phyloP scores from a whole-genome alignment of 2,888 invertebrate species.

The Trichacis sp. region DNA sequence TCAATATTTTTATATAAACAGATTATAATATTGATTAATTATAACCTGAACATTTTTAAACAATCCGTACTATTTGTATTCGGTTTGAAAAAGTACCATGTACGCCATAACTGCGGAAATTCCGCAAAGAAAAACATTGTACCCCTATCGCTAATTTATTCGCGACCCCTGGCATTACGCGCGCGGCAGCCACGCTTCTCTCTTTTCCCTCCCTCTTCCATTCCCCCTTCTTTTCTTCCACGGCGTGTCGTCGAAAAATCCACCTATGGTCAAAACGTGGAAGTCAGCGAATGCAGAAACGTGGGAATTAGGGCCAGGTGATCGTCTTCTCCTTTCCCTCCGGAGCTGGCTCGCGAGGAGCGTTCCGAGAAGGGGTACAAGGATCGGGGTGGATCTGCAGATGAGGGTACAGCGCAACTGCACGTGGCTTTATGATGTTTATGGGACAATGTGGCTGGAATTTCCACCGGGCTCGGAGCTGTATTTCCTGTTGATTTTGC shows the following conservation, averaged over 20 bases:
- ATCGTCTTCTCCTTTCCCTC: conserved; percentile 53
- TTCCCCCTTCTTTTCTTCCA: conserved; percentile 28
- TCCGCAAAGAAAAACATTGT: too few species aligned
- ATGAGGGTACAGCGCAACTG: conserved; percentile 29
- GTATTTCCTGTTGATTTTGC: too few species aligned
- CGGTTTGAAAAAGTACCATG: too few species aligned
- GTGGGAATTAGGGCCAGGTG: conserved; percentile 69
- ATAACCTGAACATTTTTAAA: too few species aligned
- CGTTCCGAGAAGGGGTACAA: conserved; percentile 47
- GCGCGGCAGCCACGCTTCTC: conserved; percentile 65
- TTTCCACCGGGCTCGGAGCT: too few species aligned
- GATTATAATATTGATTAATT: too few species aligned
- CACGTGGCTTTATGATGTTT: neutral
- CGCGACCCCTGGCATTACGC: conserved; percentile 1
- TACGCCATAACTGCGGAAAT: too few species aligned
- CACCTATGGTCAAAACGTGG: conserved; percentile 45
- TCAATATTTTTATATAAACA: too few species aligned
- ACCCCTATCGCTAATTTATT: neutral
- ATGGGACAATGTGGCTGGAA: neutral
- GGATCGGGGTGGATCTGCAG: conserved; percentile 22
- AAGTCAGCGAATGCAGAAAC: conserved; percentile 65
- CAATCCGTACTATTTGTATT: too few species aligned
- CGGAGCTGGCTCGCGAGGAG: conserved; percentile 45
- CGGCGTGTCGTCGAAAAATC: conserved; percentile 35
- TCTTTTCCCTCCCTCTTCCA: conserved; percentile 41